These are phyloP conservation scores for Acrocephalus arundinaceus DNA, from an alignment of 2,113 vertebrate species.

Conservation along the genomic window DNA sequence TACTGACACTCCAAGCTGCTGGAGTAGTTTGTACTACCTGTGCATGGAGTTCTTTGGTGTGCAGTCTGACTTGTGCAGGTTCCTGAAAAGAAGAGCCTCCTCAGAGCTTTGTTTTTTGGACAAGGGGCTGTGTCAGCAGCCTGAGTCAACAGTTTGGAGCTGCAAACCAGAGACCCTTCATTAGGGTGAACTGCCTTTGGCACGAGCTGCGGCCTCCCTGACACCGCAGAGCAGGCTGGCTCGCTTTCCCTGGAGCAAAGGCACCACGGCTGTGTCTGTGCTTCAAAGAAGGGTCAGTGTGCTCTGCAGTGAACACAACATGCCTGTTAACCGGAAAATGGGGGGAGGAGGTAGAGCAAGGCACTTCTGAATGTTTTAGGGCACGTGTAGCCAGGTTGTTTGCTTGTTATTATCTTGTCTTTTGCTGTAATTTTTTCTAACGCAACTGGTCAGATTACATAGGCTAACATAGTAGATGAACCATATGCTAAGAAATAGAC, in stretches of 20 bases:
- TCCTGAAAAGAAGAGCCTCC: neutral
- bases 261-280: neutral
- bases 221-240: rapidly evolving
- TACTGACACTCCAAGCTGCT: neutral
- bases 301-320: rapidly evolving
- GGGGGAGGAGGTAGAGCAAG: neutral
- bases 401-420: neutral
- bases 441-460: neutral
- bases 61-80: neutral
- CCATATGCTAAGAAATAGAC: rapidly evolving
- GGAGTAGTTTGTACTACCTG: neutral
- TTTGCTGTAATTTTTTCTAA: neutral
- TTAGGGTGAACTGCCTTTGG: neutral
- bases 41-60: neutral
- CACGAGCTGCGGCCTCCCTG: neutral
- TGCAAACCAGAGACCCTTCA: rapidly evolving
- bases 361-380: neutral
- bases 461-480: neutral
- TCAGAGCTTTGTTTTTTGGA: neutral
- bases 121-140: neutral
- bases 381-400: neutral
- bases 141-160: neutral
- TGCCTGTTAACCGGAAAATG: neutral
- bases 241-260: rapidly evolving
- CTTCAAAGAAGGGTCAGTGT: rapidly evolving